Percentiles rank a stretch among this genome's conserved stretches.
Conservation (phyloP, 2,113 vertebrate genomes). For the Pygoscelis antarcticus region DNA sequence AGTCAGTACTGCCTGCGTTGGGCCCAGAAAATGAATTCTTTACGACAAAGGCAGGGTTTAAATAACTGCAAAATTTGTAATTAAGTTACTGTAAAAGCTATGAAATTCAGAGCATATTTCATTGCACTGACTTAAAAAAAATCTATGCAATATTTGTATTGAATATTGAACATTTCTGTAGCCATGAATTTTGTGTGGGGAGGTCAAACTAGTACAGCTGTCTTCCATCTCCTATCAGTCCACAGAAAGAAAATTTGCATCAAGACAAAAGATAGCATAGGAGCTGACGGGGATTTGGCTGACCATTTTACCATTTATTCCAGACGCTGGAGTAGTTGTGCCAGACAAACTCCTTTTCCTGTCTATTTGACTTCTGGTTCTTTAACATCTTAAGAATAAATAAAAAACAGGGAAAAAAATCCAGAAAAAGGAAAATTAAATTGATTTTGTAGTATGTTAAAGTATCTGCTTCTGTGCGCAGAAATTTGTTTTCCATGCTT, state of each 20-base stretch:
- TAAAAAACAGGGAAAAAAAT: too few species aligned
- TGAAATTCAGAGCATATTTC: not conserved
- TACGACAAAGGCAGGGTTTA: not conserved
- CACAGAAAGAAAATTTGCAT: not conserved
- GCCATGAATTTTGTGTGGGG: not conserved
- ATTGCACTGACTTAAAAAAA: not conserved
- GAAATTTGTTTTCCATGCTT: not conserved
- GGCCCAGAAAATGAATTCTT: not conserved
- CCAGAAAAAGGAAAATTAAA: not conserved
- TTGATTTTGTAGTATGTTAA: not conserved
- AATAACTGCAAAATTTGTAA: not conserved
- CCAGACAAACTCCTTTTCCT: constrained; percentile 46
- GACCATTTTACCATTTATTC: constrained; percentile 27
- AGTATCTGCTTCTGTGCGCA: not conserved
- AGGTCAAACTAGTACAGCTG: not conserved
- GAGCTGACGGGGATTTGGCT: constrained; percentile 4
- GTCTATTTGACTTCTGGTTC: not conserved
- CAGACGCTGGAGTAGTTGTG: not conserved
- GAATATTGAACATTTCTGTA: not conserved
- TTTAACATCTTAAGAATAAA: not conserved
- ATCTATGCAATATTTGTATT: not conserved
- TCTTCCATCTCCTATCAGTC: not conserved
- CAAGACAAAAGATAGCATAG: not conserved
- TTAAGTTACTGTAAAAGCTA: not conserved
- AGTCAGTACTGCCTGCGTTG: not conserved